Base-by-base conservation (phyloP, 2,888 invertebrate genomes). In the Coleophora flavipennella region DNA sequence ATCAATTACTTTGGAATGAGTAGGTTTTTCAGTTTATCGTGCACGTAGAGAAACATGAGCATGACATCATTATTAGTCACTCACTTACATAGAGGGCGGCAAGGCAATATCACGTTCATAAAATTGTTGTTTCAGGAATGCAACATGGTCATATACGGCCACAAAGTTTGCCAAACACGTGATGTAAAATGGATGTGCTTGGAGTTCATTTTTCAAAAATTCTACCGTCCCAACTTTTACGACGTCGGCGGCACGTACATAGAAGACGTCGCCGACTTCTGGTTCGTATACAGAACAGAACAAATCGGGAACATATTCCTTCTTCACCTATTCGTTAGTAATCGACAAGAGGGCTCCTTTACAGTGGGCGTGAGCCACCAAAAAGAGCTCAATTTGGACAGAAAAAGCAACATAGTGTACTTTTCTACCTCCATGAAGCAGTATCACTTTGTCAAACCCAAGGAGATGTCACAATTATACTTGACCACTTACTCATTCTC, bases 231-330 rank as follows among this genome's bases (percentile, higher is more conserved):
- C 1, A 71, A 74, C 45, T 61, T 68, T 12, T 81, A 80, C 41
- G 78, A 81, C 35, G 63, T 83, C 13, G 84, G 84, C 9, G 77
- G 80, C 20, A 76, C 83, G 0, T 74, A 75, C 41, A 61, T 65
- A 25, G 54, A 67, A 14, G 67, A 76, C 33, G 55, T 68, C 1
- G 59, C 68, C 0, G 78, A 81, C 42, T 75, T 60, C 43, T 76
- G 78, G 72, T 79, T 83, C 40, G 56, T 67, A 8, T 76, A 44
- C 45, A 71, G 65, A 52, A 68, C 69, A 0, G 79, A 80, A 46
- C 63, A 62, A 49, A 57, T 72, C 1, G 59, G 62, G 11, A 57
- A 57, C 33, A 55, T 70, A 26, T 76, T 62, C 42, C 62, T 84
- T 1, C 46, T 83, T 3, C 83, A 84, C 47, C 34, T 84, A 11